Evolutionary conservation across 2,797 vertebrate genomes (phyloP).

Genomic region (Martes flavigula): DNA sequence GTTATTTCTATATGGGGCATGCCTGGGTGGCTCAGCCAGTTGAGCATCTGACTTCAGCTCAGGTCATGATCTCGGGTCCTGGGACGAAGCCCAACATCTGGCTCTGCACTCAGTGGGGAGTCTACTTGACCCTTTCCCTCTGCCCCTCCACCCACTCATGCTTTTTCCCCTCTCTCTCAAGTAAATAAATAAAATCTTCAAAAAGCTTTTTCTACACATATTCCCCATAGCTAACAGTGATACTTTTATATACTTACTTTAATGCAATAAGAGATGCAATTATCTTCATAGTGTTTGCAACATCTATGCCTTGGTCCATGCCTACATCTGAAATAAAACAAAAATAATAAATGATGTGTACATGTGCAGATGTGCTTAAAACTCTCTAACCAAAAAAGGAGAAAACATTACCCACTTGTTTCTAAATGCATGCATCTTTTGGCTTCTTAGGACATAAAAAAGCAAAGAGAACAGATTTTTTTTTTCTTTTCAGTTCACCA

Average conservation of each 20-base stretch:
- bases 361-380: background rate
- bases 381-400: slow-evolving; percentile 53
- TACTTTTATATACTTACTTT: slow-evolving; percentile 90
- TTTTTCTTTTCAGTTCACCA: slow-evolving; percentile 11
- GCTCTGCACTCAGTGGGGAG: background rate
- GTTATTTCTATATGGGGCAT: background rate
- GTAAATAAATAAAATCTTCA: background rate
- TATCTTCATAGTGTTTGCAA: slow-evolving; percentile 98
- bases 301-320: slow-evolving; percentile 97
- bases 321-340: slow-evolving; percentile 92
- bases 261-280: slow-evolving; percentile 97
- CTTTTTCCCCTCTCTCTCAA: background rate
- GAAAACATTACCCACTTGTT: slow-evolving; percentile 34
- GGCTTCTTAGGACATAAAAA: slow-evolving; percentile 15
- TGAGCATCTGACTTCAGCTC: background rate
- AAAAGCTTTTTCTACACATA: background rate
- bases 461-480: slow-evolving; percentile 1
- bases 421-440: background rate
- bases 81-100: background rate
- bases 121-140: background rate
- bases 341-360: background rate
- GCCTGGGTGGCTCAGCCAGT: background rate
- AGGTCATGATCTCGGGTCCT: background rate
- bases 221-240: background rate
- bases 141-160: background rate